These are phyloP conservation scores for Cynoglossus semilaevis DNA, from an alignment of 2,113 vertebrate genomes.

Conservation along the genomic window DNA sequence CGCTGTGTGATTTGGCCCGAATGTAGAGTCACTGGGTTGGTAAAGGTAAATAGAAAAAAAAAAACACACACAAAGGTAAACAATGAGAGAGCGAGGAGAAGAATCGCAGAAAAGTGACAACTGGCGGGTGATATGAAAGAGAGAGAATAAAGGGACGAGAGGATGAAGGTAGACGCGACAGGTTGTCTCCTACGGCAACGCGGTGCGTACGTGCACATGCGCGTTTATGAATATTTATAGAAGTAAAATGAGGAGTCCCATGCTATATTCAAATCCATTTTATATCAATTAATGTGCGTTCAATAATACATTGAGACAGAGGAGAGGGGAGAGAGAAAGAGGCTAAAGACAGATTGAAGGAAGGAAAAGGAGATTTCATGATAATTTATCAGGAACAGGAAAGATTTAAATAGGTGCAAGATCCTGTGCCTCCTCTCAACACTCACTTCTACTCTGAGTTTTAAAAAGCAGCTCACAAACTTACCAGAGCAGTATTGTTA, in stretches of 20 bases:
- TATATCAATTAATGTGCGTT: constrained; percentile 52
- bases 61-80: background rate
- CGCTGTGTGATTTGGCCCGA: too few relatives aligned
- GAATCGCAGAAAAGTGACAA: constrained; percentile 25
- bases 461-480: too few relatives aligned
- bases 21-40: too few relatives aligned
- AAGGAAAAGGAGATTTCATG: constrained; percentile 7
- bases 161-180: constrained; percentile 37
- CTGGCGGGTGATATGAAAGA: constrained; percentile 52
- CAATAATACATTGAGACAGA: constrained; percentile 62
- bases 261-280: constrained; percentile 48
- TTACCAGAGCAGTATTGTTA: too few relatives aligned
- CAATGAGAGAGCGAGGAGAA: constrained; percentile 27
- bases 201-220: constrained; percentile 1
- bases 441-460: too few relatives aligned
- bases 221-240: constrained; percentile 60
- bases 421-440: too few relatives aligned
- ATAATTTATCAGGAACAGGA: constrained; percentile 3
- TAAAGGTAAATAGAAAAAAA: too few relatives aligned
- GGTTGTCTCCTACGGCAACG: constrained; percentile 68
- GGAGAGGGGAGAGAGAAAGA: background rate
- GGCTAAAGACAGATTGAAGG: constrained; percentile 15
- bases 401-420: too few relatives aligned
- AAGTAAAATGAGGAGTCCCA: constrained; percentile 41
- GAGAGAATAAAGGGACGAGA: constrained; percentile 51